phyloP scores from a whole-genome alignment of 2,797 vertebrate species.

The Heteromormyrus szaboi region DNA sequence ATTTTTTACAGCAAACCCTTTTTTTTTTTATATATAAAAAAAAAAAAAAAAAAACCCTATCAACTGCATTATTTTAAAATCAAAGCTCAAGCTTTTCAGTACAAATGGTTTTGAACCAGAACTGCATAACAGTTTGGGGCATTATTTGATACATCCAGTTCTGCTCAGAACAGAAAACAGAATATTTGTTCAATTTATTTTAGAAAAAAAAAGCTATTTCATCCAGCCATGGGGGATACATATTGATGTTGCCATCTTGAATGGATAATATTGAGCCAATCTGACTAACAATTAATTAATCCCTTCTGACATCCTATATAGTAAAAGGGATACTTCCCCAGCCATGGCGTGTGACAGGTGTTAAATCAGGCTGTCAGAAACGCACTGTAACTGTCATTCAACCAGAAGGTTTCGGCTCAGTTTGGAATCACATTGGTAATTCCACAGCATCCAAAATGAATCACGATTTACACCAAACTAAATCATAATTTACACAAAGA shows the following conservation, averaged over 20 bases:
- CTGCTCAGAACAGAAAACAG: background rate
- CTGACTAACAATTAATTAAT: conserved; percentile 7
- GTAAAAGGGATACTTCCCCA: background rate
- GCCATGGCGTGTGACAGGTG: background rate
- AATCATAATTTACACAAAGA: background rate
- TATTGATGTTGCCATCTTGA: background rate
- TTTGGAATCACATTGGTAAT: background rate
- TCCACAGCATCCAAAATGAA: background rate
- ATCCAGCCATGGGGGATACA: background rate
- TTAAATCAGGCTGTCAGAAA: background rate
- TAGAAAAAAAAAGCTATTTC: background rate
- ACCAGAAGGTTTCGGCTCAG: background rate
- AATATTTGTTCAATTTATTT: background rate
- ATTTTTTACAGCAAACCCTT: background rate
- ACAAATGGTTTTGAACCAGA: background rate
- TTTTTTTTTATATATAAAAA: too few species aligned
- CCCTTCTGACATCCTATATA: background rate
- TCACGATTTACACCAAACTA: background rate
- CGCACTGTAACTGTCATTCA: background rate
- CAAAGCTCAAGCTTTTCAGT: background rate
- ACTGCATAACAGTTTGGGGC: background rate
- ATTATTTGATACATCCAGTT: background rate
- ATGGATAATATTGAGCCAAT: background rate
- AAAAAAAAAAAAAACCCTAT: background rate
- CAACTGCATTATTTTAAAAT: background rate